A percentile compares a stretch with the other conserved stretches of the same genome.
phyloP scores from a whole-genome alignment of 2,797 vertebrate species.

The Leontocebus nigricollis region DNA sequence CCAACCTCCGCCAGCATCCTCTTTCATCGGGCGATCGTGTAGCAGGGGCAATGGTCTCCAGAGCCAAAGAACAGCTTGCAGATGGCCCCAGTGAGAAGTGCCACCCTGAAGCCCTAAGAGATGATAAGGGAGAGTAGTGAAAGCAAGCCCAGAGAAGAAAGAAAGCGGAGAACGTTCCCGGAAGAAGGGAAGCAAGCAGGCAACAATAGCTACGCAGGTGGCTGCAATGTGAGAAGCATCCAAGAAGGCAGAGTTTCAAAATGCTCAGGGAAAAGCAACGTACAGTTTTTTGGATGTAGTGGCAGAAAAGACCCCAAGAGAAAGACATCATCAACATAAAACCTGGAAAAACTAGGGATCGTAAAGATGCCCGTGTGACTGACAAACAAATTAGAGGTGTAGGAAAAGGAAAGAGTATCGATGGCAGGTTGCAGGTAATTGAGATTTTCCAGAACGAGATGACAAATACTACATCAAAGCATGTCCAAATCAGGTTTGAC shows the following conservation, averaged over 20 bases:
- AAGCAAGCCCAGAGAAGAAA: not conserved
- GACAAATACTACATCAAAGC: not conserved
- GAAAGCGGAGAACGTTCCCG: not conserved
- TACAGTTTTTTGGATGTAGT: not conserved
- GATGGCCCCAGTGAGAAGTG: not conserved
- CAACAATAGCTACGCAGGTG: not conserved
- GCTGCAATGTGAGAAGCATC: not conserved
- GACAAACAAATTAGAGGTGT: not conserved
- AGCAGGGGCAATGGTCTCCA: not conserved
- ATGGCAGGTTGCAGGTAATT: not conserved
- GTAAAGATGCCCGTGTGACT: not conserved
- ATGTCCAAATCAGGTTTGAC: not conserved
- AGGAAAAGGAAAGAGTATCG: not conserved
- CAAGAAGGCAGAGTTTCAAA: not conserved
- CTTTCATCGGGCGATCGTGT: not conserved
- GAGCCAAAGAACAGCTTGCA: not conserved
- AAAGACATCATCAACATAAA: not conserved
- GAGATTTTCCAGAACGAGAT: not conserved
- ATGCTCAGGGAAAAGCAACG: not conserved
- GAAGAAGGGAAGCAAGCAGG: not conserved
- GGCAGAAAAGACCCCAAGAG: not conserved
- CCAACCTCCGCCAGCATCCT: accelerated
- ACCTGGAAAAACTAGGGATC: not conserved
- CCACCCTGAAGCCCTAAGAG: not conserved
- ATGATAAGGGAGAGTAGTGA: not conserved